Evolutionary conservation across 1,140 invertebrate species (phyloP), one percentile per base, ranked within the genome.

Genomic region (Saccostrea echinata): DNA sequence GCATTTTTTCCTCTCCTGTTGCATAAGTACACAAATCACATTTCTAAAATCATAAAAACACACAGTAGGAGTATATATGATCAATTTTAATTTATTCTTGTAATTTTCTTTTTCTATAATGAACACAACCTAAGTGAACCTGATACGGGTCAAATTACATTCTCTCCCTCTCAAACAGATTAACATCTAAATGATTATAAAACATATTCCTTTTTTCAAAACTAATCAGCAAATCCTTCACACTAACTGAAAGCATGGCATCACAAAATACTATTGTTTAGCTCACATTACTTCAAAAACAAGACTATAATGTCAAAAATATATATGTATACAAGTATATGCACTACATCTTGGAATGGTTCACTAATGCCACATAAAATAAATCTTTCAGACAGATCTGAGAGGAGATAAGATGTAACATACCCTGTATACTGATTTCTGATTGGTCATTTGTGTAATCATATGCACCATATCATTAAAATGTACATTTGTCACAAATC

Each of bases 101-200:
- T 76, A 24, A 76, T 76, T 43, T 76, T 76, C 68, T 76, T 27
- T 76, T 76, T 76, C 68, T 76, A 76, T 76, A 76, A 76, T 76
- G 68, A 76, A 76, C 68, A 76, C 68, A 76, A 76, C 68, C 68
- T 76, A 76, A 76, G 68, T 76, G 68, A 76, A 76, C 68, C 68
- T 76, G 68, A 76, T 76, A 76, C 18, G 27, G 16, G 68, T 30
- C 27, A 30, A 35, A 76, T 76, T 27, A 76, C 68, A 76, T 27
- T 27, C 11, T 76, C 68, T 30, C 16, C 21, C 24, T 71, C 27
- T 30, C 68, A 76, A 24, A 30, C 68, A 76, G 27, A 76, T 27
- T 16, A 27, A 76, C 68, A 76, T 76, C 12, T 12, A 76, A 27
- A 61, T 21, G 55, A 61, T n/a, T 21, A 61, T 6, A 61, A 61